These are phyloP conservation scores for Dicaeum eximium DNA, from an alignment of 2,113 vertebrate genomes.

Conservation along the genomic window DNA sequence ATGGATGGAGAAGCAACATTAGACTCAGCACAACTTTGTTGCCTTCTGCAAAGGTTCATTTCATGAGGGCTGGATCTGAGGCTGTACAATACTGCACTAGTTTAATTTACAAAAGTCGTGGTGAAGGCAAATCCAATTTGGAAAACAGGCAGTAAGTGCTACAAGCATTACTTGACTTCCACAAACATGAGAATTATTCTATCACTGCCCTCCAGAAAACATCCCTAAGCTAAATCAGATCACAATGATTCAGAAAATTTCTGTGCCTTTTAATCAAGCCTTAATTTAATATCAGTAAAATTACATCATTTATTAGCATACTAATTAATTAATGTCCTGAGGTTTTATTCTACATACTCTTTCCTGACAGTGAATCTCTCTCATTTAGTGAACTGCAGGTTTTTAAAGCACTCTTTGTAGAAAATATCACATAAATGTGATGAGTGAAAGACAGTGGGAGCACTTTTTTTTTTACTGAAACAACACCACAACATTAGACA, in stretches of 20 bases:
- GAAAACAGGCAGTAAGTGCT: background rate
- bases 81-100: background rate
- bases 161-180: background rate
- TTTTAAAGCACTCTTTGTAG: background rate
- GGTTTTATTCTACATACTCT: background rate
- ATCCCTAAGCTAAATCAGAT: background rate
- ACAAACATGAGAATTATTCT: background rate
- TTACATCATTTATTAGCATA: background rate
- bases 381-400: background rate
- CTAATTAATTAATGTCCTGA: background rate
- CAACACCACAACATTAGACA: background rate
- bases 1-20: background rate
- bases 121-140: background rate
- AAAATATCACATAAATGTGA: background rate
- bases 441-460: background rate
- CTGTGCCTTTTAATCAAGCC: background rate
- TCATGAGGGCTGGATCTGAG: background rate
- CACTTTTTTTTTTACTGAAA: conserved; percentile 17
- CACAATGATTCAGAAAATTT: background rate
- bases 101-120: background rate
- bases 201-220: background rate
- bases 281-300: background rate
- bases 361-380: background rate
- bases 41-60: background rate
- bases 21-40: background rate